phyloP scores from a whole-genome alignment of 2,113 vertebrate genomes.

The Entelurus aequoreus region DNA sequence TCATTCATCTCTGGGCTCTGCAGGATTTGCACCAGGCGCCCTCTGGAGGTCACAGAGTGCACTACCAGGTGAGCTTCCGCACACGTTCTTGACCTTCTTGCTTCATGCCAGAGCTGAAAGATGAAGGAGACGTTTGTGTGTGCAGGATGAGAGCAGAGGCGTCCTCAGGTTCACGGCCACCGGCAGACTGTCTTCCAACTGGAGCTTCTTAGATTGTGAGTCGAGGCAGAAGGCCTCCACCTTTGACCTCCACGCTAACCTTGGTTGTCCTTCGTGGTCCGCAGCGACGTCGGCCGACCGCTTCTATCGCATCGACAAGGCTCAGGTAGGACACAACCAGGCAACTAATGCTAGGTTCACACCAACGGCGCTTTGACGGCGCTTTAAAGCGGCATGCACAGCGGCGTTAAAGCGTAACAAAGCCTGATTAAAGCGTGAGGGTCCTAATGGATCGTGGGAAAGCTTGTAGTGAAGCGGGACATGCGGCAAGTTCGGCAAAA shows the following conservation, averaged over 20 bases:
- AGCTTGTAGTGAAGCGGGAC: no score
- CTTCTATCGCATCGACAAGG: conserved; percentile 97
- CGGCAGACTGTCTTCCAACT: conserved; percentile 87
- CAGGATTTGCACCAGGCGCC: conserved; percentile 75
- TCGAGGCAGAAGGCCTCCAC: conserved; percentile 19
- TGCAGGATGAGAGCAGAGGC: conserved; percentile 74
- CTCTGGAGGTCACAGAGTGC: conserved; percentile 83
- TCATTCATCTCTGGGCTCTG: conserved; percentile 38
- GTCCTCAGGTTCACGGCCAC: conserved; percentile 77
- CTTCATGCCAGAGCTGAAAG: background rate
- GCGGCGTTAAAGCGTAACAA: no score
- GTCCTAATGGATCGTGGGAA: no score
- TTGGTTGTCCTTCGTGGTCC: conserved; percentile 14
- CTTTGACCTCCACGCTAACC: background rate
- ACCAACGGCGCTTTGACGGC: no score
- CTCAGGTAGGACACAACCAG: conserved; percentile 77
- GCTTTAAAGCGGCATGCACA: no score
- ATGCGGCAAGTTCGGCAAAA: no score
- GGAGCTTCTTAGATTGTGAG: conserved; percentile 99
- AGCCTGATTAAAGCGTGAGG: no score
- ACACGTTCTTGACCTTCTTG: no score
- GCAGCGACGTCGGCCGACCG: conserved; percentile 94
- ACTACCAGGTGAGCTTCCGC: conserved; percentile 82
- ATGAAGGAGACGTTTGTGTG: background rate
- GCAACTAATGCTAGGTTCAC: no score